Evolutionary conservation across 2,113 vertebrate genomes (phyloP), one percentile per base, ranked within the genome.

Genomic region (Prunella himalayana): DNA sequence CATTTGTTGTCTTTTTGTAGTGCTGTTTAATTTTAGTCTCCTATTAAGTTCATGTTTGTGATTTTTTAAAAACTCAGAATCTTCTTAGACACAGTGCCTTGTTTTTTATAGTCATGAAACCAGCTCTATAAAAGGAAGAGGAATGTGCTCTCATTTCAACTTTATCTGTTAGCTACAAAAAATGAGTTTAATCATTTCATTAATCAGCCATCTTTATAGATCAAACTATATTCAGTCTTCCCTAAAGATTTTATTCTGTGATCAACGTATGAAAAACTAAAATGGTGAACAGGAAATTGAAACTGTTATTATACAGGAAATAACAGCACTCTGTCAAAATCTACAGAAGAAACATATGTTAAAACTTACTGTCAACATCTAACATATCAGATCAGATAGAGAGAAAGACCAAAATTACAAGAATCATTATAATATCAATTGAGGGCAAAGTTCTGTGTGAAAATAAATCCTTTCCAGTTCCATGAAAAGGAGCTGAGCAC

Each of bases 281-380:
- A 98, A 98, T 96, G 97, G 96, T 94, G 98, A 98, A 98, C 99
- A 99, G 99, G 99, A 99, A 99, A 99, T 99, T 99, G 99, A 98
- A 99, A 99, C 98, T 99, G 99, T 99, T 99, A 98, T 99, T 98
- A 97, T 98, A 98, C 98, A 99, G 99, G 99, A 99, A 99, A 99
- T 99, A 99, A 99, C 98, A 98, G 98, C 98, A 98, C 98, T 99
- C 98, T 97, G 98, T 99, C 99, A 99, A 99, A 99, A 99, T 99
- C 98, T 99, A 98, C 98, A 98, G 98, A 96, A 97, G 96, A 98
- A 98, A 99, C 99, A 99, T 97, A 97, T 99, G 99, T 99, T 99
- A 98, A 97, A 94, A 97, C 95, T 97, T 97, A 97, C 96, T 96
- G 97, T 97, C 97, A 91, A 69, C 65, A 97, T 96, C 88, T 84